These are phyloP conservation scores for Sepiola atlantica DNA, from an alignment of 2,888 invertebrate genomes.

Conservation along the genomic window DNA sequence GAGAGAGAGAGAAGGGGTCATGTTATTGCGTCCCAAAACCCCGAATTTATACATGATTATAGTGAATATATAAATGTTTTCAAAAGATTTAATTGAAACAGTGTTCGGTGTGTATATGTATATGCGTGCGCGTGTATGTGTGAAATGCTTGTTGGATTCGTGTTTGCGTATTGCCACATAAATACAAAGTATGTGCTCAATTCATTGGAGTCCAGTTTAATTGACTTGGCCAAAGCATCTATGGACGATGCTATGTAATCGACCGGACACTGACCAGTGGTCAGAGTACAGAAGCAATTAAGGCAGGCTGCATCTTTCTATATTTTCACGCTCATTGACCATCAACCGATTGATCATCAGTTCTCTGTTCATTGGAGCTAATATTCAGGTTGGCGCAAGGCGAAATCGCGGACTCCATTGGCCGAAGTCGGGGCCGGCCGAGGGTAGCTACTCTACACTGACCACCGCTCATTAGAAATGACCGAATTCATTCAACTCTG, in stretches of 20 bases:
- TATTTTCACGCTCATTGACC: conserved; percentile 23
- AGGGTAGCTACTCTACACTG: not conserved
- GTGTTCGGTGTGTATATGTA: not conserved
- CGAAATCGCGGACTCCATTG: not conserved
- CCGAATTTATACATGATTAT: too few relatives aligned
- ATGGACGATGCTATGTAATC: not conserved
- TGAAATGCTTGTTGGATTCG: not conserved
- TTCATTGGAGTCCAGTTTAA: not conserved
- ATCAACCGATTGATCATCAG: conserved; percentile 32
- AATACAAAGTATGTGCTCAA: not conserved
- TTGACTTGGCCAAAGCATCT: not conserved
- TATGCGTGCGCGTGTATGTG: not conserved
- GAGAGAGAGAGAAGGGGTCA: too few relatives aligned
- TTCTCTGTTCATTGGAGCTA: conserved; percentile 1
- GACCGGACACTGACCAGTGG: conserved; percentile 21
- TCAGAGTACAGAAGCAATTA: conserved; percentile 32
- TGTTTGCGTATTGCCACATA: not conserved
- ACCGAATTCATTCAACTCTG: not conserved
- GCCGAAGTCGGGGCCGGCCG: not conserved
- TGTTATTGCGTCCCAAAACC: too few relatives aligned
- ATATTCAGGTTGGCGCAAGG: not conserved
- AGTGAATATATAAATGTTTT: not conserved
- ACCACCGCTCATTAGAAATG: not conserved
- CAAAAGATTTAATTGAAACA: not conserved
- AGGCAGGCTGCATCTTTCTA: not conserved